Evolutionary conservation across 2,888 invertebrate genomes (phyloP), one percentile per base, ranked within the genome.

Genomic region (Agonopterix subpropinquella): DNA sequence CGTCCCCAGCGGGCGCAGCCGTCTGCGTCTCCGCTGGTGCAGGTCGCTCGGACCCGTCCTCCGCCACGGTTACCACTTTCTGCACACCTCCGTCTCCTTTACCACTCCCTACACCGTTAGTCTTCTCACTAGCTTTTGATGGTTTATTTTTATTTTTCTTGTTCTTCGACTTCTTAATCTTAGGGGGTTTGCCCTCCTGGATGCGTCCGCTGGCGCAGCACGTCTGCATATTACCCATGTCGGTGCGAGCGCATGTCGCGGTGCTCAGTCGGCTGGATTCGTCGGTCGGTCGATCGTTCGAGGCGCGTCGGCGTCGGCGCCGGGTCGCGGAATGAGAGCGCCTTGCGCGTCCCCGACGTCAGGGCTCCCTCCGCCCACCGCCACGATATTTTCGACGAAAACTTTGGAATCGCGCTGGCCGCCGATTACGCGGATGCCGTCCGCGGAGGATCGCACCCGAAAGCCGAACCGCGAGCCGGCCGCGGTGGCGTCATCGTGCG

Each of bases 171-270:
- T 83, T 83, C 50, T 71, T 73, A 56, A 82, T 81, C 55, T 76
- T 82, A 48, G 74, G 75, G 64, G 69, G 65, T 59, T 82, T 84
- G 67, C 80, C 81, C 64, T 79, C 70, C 64, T 65, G 73, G 69
- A 81, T 80, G 73, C 80, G 83, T 73, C 81, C 81, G 77, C 79
- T 84, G 71, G 85, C 84, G 86, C 88, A 88, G 86, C 88, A 88
- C 81, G 88, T 88, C 80, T 88, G 88, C 87, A 86, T 87, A 69
- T 88, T 88, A 84, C 88, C 88, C 88, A 88, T 88, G 77, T 73
- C 86, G 77, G 76, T 65, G 75, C 72, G 74, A 75, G 80, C 81
- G 84, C 87, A 87, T 87, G 77, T 85, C 87, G 84, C 80, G 84
- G 70, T 73, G 67, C 81, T 77, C 72, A 73, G 66, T 76, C 77